Evolutionary conservation across 2,113 vertebrate species (phyloP).

Genomic region (Eudyptes chrysolophus): DNA sequence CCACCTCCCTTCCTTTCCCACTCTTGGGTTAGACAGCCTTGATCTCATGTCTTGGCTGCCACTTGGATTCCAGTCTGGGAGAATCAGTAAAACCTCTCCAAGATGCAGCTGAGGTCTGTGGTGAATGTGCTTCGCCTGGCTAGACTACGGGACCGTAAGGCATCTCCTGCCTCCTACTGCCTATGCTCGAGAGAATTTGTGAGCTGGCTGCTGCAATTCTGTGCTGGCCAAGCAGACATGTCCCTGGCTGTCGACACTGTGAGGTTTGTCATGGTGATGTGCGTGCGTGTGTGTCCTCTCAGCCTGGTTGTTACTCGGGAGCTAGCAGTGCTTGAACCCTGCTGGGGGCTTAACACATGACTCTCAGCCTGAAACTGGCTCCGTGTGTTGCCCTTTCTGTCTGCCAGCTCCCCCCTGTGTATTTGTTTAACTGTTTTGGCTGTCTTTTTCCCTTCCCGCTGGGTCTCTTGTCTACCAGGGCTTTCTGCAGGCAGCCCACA

Average conservation of each 20-base stretch:
- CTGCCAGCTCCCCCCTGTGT: slow-evolving; percentile 47
- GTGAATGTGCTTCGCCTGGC: neutral
- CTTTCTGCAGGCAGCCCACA: neutral
- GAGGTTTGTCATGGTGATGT: neutral
- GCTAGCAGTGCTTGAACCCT: neutral
- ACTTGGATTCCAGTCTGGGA: neutral
- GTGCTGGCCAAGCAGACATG: neutral
- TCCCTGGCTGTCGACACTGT: accelerated
- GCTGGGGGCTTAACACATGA: slow-evolving; percentile 44
- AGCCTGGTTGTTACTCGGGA: neutral
- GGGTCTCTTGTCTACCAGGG: neutral
- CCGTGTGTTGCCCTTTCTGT: neutral
- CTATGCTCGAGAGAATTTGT: neutral
- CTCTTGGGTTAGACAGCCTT: neutral
- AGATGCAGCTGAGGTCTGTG: neutral
- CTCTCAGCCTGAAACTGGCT: slow-evolving; percentile 9
- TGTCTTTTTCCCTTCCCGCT: neutral
- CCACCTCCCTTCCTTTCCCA: neutral
- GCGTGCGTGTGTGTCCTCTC: neutral
- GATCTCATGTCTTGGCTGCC: neutral
- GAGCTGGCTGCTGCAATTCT: neutral
- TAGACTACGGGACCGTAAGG: accelerated
- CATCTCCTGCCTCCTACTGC: neutral
- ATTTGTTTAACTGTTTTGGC: slow-evolving; percentile 52
- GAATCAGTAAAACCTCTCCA: neutral